A percentile compares a stretch with the other conserved stretches of the same genome.
Conservation (phyloP, 2,797 vertebrate species). For the Phrynocephalus forsythii region DNA sequence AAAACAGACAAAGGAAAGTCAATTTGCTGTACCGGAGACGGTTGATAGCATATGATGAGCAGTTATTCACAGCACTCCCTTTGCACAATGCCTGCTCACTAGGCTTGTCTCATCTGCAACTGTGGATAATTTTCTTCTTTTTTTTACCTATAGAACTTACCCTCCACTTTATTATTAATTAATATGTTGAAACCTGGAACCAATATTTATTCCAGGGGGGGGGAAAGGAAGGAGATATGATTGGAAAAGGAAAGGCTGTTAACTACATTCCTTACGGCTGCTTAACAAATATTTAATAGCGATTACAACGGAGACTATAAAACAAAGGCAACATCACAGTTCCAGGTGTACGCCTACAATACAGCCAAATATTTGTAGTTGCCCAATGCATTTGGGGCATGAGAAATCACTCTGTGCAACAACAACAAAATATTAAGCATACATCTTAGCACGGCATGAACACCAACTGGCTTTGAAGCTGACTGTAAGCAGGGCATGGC, state of each 20-base stretch:
- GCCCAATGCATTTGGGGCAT: not conserved
- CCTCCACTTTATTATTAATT: conserved; percentile 5
- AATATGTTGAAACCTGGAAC: conserved; percentile 7
- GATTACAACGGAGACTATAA: not conserved
- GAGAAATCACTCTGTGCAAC: not conserved
- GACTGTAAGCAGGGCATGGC: conserved; percentile 6
- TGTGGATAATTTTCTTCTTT: conserved; percentile 1
- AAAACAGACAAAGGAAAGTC: not conserved
- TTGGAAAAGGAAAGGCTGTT: not conserved
- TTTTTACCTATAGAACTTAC: conserved; percentile 28
- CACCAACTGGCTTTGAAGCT: conserved; percentile 3
- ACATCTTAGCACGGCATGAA: not conserved
- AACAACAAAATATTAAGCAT: not conserved
- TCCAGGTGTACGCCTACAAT: not conserved
- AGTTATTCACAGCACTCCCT: conserved; percentile 24
- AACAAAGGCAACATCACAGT: not conserved
- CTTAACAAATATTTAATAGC: not conserved
- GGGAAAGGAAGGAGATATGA: rapidly evolving
- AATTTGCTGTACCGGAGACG: not conserved
- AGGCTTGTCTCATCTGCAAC: conserved; percentile 33
- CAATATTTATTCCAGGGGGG: not conserved
- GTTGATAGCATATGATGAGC: conserved; percentile 1
- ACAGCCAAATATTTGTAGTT: not conserved
- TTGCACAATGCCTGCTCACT: not conserved
- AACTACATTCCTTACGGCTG: conserved; percentile 11